Base-by-base conservation (phyloP, 2,888 invertebrate species). In the Microplitis deprimator region DNA sequence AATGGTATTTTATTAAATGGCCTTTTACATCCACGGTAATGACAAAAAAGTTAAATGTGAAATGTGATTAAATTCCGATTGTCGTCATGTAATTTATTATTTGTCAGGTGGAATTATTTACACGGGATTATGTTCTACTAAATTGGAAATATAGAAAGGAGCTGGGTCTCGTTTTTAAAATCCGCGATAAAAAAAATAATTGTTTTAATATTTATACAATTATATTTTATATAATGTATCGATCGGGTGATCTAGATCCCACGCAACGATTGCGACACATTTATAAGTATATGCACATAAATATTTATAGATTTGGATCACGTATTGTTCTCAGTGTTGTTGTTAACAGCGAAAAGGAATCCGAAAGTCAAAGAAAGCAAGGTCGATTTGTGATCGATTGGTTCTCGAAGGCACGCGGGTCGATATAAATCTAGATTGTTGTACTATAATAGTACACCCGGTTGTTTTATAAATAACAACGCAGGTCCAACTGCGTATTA, bases 231-330 rank as follows among this genome's bases (percentile, higher is more conserved):
- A 20, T 72, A 76, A 76, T 39, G 38, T 71, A 74, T 74, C 39
- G 74, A 77, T 77, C 65, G 50, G 73, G 1, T 70, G 77, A 70
- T 70, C 77, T 68, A 75, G 74, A 77, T 77, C 77, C 74, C 77
- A 77, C 77, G 74, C 74, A 77, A 41, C 64, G 41, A 67, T 77
- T 77, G 71, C 74, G 67, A 77, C 74, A 77, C 73, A 40, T 68
- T 59, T 2, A 50, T 50, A 50, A 50, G 13, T 50, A 50, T 50
- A 50, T 8, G 13, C 50, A 5, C 10, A 50, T 50, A 50, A 50
- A 50, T 50, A 50, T 50, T 50, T 50, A 50, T 50, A 5, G 10
- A 50, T 50, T 50, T 8, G 8, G 50, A 8, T 50, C 13, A 13
- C 50, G 29, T 6, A 59, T 60, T 70, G 10, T 70, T 70, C 20